Evolutionary conservation across 1,140 invertebrate species (phyloP).

Genomic region (Choristoneura fumiferana): DNA sequence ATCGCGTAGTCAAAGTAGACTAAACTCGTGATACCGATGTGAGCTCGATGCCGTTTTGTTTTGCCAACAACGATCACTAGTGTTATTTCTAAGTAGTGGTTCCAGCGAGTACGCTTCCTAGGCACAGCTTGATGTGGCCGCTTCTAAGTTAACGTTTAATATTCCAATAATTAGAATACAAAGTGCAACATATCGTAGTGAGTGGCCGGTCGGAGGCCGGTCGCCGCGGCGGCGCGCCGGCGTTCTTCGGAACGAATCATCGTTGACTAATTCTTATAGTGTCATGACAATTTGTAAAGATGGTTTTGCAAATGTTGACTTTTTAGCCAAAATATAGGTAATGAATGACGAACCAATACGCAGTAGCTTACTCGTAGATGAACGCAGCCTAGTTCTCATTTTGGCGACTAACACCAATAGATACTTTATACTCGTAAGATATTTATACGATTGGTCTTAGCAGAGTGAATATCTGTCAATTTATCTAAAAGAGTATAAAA

Average conservation of each 20-base stretch:
- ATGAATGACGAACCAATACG: conserved; percentile 77
- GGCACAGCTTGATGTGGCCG: conserved; percentile 3
- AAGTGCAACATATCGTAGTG: conserved; percentile 61
- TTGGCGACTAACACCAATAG: conserved; percentile 75
- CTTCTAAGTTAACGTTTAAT: conserved; percentile 16
- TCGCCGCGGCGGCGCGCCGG: conserved; percentile 37
- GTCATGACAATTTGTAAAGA: conserved; percentile 76
- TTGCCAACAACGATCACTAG: conserved; percentile 16
- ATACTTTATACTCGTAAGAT: conserved; percentile 74
- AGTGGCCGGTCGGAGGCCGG: conserved; percentile 37
- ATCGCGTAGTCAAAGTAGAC: conserved; percentile 24
- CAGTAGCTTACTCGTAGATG: conserved; percentile 75
- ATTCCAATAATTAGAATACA: conserved; percentile 20
- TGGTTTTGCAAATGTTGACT: conserved; percentile 77
- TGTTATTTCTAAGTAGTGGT: conserved; percentile 5
- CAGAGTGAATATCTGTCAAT: conserved; percentile 73
- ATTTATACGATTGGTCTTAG: conserved; percentile 75
- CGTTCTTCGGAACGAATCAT: conserved; percentile 58
- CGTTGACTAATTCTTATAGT: conserved; percentile 77
- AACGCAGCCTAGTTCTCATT: conserved; percentile 75
- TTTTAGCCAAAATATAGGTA: conserved; percentile 78
- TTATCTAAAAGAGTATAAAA: conserved; percentile 68
- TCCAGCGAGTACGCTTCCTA: conserved; percentile 2
- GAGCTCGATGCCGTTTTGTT: not conserved
- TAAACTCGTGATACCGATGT: not conserved